Evolutionary conservation across 2,888 invertebrate genomes (phyloP), one percentile per base, ranked within the genome.

Genomic region (Pyrrhia umbra): DNA sequence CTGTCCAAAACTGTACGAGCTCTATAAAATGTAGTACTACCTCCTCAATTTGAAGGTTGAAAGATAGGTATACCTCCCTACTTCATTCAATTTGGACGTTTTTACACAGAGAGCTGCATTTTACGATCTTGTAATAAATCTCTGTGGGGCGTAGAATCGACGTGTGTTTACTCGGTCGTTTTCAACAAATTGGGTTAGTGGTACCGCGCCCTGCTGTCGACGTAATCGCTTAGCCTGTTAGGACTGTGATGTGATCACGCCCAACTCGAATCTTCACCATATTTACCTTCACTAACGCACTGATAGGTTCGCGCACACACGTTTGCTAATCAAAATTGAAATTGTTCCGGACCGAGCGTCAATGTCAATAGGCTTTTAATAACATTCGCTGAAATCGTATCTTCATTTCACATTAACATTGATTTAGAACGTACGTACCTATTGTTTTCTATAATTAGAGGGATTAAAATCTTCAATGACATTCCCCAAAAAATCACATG

Each of bases 181-280:
- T 88, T 88, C 87, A 83, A 84, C 88, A 90, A 93, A 93, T 92
- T 92, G 89, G 92, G 91, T 93, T 92, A 93, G 89, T 87, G 85
- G 86, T 74, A 88, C 88, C 88, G 85, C 88, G 85, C 85, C 89
- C 86, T 80, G 75, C 79, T 83, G 83, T 82, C 87, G 83, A 85
- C 89, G 87, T 92, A 90, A 92, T 92, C 89, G 90, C 88, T 89
- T 88, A 86, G 85, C 86, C 88, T 90, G 90, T 90, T 90, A 89
- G 85, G 86, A 83, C 81, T 82, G 83, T 86, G 90, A 88, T 87
- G 87, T 84, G 90, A 90, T 90, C 89, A 89, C 89, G 81, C 87
- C 87, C 83, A 78, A 77, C 80, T 85, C 82, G 85, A 87, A 87
- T 90, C 91, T 87, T 86, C 83, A 82, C 85, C n/a, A 87, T 91